Evolutionary conservation across 2,113 vertebrate species (phyloP).

Genomic region (Poeciliopsis turrubarensis): DNA sequence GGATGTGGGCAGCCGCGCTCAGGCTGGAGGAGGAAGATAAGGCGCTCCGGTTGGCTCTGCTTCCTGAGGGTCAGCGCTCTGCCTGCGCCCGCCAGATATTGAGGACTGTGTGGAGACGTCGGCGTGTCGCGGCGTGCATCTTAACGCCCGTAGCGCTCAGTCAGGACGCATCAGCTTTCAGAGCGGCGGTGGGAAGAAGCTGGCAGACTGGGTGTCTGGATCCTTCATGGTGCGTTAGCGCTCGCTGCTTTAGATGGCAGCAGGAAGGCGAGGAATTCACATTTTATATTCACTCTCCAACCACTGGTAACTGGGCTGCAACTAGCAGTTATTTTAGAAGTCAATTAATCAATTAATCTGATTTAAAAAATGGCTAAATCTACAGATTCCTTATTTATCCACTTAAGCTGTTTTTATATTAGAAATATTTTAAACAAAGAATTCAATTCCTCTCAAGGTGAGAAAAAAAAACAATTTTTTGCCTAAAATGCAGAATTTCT

Average conservation of each 20-base stretch:
- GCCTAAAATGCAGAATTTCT: too few species aligned
- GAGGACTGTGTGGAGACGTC: conserved; percentile 8
- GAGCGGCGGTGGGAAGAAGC: conserved; percentile 5
- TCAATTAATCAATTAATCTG: too few species aligned
- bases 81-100: conserved; percentile 29
- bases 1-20: conserved; percentile 28
- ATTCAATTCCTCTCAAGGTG: too few species aligned
- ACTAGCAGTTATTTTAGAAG: too few species aligned
- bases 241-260: conserved; percentile 35
- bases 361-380: too few species aligned
- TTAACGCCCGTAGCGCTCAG: conserved; percentile 15
- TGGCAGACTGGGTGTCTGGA: conserved; percentile 19
- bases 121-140: conserved; percentile 7
- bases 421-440: too few species aligned
- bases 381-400: too few species aligned
- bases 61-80: conserved; percentile 36
- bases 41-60: conserved; percentile 27
- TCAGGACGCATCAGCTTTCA: background rate
- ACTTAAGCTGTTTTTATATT: too few species aligned
- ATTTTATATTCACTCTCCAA: too few species aligned
- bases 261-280: conserved; percentile 5
- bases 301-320: too few species aligned
- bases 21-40: conserved; percentile 70
- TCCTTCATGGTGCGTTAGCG: conserved; percentile 38
- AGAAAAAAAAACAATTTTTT: too few species aligned